Percentiles rank a stretch among this genome's conserved stretches.
Evolutionary conservation across 2,888 invertebrate genomes (phyloP).

Genomic region (Agrochola macilenta): DNA sequence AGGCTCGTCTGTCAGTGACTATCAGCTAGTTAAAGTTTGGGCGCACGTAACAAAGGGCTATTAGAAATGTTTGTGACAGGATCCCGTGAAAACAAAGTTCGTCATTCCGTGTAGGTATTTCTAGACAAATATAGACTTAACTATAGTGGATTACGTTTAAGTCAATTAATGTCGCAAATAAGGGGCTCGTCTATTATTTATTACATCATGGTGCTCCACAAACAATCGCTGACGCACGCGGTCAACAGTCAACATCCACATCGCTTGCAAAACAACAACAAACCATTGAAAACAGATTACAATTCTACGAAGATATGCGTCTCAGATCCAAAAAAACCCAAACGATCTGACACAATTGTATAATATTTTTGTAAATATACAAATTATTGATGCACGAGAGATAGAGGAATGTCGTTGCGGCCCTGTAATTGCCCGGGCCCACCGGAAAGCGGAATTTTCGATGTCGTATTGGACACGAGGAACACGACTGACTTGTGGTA

Average conservation of each 20-base stretch:
- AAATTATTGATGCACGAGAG: slow-evolving; percentile 10
- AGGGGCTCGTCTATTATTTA: slow-evolving; percentile 24
- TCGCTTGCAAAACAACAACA: slow-evolving; percentile 42
- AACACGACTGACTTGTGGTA: neutral
- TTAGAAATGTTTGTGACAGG: slow-evolving; percentile 29
- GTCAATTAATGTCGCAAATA: neutral
- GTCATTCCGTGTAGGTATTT: slow-evolving; percentile 1
- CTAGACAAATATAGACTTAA: slow-evolving; percentile 9
- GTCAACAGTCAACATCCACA: too few relatives aligned
- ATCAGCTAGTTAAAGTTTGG: slow-evolving; percentile 20
- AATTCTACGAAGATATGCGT: slow-evolving; percentile 33
- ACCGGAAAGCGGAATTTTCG: slow-evolving; percentile 7
- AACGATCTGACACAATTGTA: slow-evolving; percentile 24
- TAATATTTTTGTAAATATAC: slow-evolving; percentile 24
- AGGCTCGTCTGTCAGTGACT: slow-evolving; percentile 2
- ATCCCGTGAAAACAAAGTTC: slow-evolving; percentile 19
- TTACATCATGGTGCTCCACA: slow-evolving; percentile 43
- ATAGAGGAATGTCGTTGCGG: slow-evolving; percentile 28
- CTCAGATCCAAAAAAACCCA: slow-evolving; percentile 6
- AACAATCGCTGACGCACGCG: too few relatives aligned
- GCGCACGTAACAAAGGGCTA: neutral
- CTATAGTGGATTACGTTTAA: neutral
- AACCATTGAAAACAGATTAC: slow-evolving; percentile 32
- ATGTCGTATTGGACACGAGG: neutral
- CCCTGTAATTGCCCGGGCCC: slow-evolving; percentile 16